Evolutionary conservation across 2,113 vertebrate genomes (phyloP).

Genomic region (Bostrychus sinensis): DNA sequence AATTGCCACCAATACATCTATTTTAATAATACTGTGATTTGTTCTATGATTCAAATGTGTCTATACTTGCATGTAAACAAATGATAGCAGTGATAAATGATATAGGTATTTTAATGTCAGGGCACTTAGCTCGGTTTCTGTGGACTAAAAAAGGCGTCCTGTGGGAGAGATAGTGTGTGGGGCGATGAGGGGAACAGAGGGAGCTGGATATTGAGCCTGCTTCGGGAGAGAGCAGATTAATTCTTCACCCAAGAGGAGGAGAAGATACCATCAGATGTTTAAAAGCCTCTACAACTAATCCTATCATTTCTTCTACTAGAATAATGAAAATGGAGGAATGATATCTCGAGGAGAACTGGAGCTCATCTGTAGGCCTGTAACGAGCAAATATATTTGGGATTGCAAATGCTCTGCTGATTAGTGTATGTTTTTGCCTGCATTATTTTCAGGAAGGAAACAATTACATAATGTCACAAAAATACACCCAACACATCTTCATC

Average conservation of each 20-base stretch:
- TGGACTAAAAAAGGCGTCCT: constrained; percentile 36
- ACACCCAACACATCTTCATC: no score
- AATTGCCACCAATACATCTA: no score
- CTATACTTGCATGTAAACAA: no score
- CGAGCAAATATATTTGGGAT: constrained; percentile 43
- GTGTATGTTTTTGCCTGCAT: constrained; percentile 23
- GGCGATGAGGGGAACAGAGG: constrained; percentile 11
- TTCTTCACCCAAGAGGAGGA: constrained; percentile 73
- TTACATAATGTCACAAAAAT: not conserved
- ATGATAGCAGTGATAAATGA: constrained; percentile 13
- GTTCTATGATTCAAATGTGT: no score
- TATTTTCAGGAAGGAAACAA: not conserved
- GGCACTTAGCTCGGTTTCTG: constrained; percentile 48
- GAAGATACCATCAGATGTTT: constrained; percentile 78
- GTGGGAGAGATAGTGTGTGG: constrained; percentile 26
- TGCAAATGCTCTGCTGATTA: constrained; percentile 39
- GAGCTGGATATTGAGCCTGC: constrained; percentile 39
- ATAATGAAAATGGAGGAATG: constrained; percentile 70
- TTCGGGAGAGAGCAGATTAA: constrained; percentile 67
- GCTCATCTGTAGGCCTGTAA: constrained; percentile 65
- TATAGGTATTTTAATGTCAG: constrained; percentile 49
- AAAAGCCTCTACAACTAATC: constrained; percentile 78
- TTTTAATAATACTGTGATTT: no score
- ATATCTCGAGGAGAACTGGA: constrained; percentile 64
- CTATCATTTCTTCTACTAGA: constrained; percentile 73